Base-by-base conservation (phyloP, 2,797 vertebrate genomes). In the Ctenopoma kingsleyae region DNA sequence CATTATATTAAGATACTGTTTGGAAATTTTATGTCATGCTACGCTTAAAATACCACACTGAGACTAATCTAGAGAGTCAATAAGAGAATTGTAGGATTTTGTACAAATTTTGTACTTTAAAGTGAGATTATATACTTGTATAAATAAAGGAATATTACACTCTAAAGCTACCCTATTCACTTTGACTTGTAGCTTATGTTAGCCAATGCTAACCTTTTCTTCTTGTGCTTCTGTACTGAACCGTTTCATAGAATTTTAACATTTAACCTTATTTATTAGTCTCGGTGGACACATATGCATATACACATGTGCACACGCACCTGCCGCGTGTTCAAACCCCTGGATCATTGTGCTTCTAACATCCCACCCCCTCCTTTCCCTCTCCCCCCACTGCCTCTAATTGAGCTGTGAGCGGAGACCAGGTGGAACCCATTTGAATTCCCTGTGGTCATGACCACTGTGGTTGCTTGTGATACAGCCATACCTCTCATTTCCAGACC, bases 371-470 rank as follows among this genome's bases (percentile, higher is more conserved):
- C 27, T 27, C 27, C 27, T 32, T 20, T 9, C 11, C 40, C 2
- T 11, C 13, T 27, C 9, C 41, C 36, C 36, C 47, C 12, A 12
- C 35, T 46, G 49, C 62, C 59, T 78, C 76, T 89, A 86, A 90
- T 89, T 89, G 84, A 83, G 80, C 76, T 76, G 71, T 80, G 78
- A 89, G 75, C 71, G 65, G 77, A 84, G 81, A 81, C 85, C 89
- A 91, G 89, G 87, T 92, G 91, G 89, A 89, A 89, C 32, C 82
- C 76, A 92, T 92, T 91, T 90, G 62, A 86, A 87, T 90, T 87
- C 89, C 87, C 87, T 30, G 70, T 17, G 84, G 87, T 81, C 61
- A 22, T 81, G 89, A 89, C 88, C 85, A 44, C 71, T 81, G 87
- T 32, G 82, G 65, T 80, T 55, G 62, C 76, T 46, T 8, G 75